Conservation (phyloP, 2,888 invertebrate species). For the Leptopilina myrica region DNA sequence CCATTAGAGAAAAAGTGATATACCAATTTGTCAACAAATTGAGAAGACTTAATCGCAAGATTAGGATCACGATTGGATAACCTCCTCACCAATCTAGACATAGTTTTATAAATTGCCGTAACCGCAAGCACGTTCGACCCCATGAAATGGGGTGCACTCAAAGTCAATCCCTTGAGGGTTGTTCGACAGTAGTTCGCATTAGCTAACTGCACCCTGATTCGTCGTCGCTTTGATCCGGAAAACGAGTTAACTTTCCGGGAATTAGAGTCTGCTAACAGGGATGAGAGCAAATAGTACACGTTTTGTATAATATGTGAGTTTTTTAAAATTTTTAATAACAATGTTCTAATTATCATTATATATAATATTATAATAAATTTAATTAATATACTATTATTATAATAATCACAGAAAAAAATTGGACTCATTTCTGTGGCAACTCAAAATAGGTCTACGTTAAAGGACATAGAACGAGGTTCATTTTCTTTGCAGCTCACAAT, state of each 20-base stretch:
- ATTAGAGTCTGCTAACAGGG: constrained; percentile 57
- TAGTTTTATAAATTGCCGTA: constrained; percentile 58
- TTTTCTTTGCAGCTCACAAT: too few relatives aligned
- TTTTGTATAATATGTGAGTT: too few relatives aligned
- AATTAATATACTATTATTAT: too few relatives aligned
- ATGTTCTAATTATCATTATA: too few relatives aligned
- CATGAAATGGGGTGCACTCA: constrained; percentile 50
- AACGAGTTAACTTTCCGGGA: constrained; percentile 65
- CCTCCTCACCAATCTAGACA: constrained; percentile 48
- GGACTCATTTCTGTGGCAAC: too few relatives aligned
- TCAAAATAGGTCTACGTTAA: too few relatives aligned
- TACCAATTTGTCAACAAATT: constrained; percentile 29
- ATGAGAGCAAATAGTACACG: too few relatives aligned
- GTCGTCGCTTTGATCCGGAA: constrained; percentile 69
- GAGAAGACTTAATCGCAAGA: constrained; percentile 36
- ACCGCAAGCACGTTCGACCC: constrained; percentile 61
- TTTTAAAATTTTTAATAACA: too few relatives aligned
- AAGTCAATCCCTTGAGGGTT: constrained; percentile 68
- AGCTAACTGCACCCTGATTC: constrained; percentile 74
- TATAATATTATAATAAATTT: too few relatives aligned
- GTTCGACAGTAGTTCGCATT: constrained; percentile 70
- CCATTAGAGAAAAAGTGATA: constrained; percentile 10
- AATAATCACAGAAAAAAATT: too few relatives aligned
- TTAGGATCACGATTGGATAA: constrained; percentile 44
- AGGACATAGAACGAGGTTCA: too few relatives aligned